Evolutionary conservation across 1,140 invertebrate genomes (phyloP).

Genomic region (Psilanteris sp.): DNA sequence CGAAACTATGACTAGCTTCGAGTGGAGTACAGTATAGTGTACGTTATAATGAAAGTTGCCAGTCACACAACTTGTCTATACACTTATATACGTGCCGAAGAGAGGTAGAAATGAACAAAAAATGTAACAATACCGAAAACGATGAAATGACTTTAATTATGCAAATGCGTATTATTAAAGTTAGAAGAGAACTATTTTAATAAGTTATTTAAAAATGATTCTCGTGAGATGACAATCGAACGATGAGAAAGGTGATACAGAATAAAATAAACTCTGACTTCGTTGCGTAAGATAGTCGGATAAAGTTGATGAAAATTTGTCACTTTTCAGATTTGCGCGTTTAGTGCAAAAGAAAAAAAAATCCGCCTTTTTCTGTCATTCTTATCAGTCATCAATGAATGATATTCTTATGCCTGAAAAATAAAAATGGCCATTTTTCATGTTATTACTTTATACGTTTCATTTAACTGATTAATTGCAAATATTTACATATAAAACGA

Average conservation of each 20-base stretch:
- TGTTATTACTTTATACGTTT: too few species aligned
- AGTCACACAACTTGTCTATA: slow-evolving; percentile 17
- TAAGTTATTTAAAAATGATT: slow-evolving; percentile 4
- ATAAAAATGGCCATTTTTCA: too few species aligned
- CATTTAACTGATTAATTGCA: too few species aligned
- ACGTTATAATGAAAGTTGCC: slow-evolving; percentile 18
- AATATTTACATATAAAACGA: too few species aligned
- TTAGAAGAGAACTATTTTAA: slow-evolving; percentile 19
- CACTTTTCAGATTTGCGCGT: background rate
- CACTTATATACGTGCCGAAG: background rate
- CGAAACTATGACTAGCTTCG: slow-evolving; percentile 2
- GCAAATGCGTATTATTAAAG: slow-evolving; percentile 7
- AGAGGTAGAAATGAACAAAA: slow-evolving; percentile 1
- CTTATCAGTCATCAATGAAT: too few species aligned
- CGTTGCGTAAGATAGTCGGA: background rate
- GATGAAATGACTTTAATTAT: slow-evolving; percentile 21
- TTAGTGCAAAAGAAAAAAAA: too few species aligned
- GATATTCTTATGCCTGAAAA: too few species aligned
- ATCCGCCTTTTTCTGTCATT: too few species aligned
- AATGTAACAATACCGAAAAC: slow-evolving; percentile 20
- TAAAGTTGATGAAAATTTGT: background rate
- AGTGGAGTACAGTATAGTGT: background rate
- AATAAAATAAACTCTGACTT: background rate
- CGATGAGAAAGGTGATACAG: background rate
- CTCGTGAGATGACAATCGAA: background rate